These are phyloP conservation scores for Catharus ustulatus DNA, from an alignment of 2,797 vertebrate genomes.

Conservation along the genomic window DNA sequence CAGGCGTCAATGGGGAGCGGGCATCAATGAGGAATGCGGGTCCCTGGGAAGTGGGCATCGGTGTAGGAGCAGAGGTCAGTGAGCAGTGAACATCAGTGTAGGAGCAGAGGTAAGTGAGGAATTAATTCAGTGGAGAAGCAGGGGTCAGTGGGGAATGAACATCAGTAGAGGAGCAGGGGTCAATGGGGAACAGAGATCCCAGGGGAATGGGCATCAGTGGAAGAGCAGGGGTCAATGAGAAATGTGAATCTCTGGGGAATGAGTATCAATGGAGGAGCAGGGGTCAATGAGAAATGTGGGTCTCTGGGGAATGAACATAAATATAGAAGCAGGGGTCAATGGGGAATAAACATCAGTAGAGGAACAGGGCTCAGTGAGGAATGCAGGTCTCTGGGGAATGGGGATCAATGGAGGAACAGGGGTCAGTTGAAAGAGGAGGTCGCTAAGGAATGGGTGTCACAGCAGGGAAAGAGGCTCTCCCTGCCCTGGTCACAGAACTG, in stretches of 20 bases:
- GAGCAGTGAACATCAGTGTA: too few relatives aligned
- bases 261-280: background rate
- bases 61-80: background rate
- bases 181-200: background rate
- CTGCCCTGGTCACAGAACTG: too few relatives aligned
- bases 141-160: too few relatives aligned
- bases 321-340: rapidly evolving
- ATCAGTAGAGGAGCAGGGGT: too few relatives aligned
- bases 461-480: rapidly evolving
- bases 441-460: background rate
- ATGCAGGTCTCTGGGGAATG: too few relatives aligned
- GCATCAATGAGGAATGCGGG: too few relatives aligned
- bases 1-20: too few relatives aligned
- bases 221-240: too few relatives aligned
- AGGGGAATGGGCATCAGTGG: background rate
- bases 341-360: rapidly evolving
- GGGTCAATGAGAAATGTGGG: rapidly evolving
- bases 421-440: rapidly evolving
- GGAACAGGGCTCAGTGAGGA: rapidly evolving
- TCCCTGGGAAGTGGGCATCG: background rate
- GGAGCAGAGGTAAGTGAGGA: too few relatives aligned
- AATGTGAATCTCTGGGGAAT: background rate
- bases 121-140: background rate
- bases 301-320: rapidly evolving
- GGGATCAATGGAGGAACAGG: rapidly evolving